Conservation (phyloP, 2,888 invertebrate genomes). For the Meteorus colon region DNA sequence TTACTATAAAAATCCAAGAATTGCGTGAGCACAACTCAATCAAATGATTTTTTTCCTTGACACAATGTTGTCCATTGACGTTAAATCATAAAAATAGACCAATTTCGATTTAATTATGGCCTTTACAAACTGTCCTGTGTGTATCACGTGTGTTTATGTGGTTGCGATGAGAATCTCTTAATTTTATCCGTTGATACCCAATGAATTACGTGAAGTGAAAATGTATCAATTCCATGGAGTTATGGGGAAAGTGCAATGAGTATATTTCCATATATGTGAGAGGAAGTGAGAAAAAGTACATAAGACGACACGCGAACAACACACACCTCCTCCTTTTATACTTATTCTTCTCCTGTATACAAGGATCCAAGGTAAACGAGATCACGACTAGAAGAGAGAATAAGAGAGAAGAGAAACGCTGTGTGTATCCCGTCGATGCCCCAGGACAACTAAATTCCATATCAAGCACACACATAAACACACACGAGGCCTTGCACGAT, state of each 20-base stretch:
- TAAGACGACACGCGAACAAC: slow-evolving; percentile 14
- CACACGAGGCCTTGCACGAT: background rate
- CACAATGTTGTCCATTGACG: background rate
- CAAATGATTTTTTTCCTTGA: background rate
- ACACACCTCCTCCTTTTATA: background rate
- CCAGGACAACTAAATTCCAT: slow-evolving; percentile 39
- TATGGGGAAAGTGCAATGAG: background rate
- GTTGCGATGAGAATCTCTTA: background rate
- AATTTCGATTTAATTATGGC: background rate
- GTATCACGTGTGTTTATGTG: background rate
- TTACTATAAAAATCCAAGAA: background rate
- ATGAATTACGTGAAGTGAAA: background rate
- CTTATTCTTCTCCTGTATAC: slow-evolving; percentile 8
- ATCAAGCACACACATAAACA: slow-evolving; percentile 11
- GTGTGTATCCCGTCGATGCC: slow-evolving; percentile 26
- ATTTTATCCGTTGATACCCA: background rate
- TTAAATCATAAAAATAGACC: background rate
- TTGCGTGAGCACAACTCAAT: slow-evolving; percentile 4
- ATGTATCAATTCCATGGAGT: background rate
- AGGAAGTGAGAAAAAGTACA: background rate
- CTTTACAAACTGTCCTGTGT: background rate
- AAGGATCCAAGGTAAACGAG: slow-evolving; percentile 37
- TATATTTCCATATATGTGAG: background rate
- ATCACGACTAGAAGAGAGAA: background rate
- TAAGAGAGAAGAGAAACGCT: slow-evolving; percentile 2